Base-by-base conservation (phyloP, 2,888 invertebrate species). In the Coleophora flavipennella region DNA sequence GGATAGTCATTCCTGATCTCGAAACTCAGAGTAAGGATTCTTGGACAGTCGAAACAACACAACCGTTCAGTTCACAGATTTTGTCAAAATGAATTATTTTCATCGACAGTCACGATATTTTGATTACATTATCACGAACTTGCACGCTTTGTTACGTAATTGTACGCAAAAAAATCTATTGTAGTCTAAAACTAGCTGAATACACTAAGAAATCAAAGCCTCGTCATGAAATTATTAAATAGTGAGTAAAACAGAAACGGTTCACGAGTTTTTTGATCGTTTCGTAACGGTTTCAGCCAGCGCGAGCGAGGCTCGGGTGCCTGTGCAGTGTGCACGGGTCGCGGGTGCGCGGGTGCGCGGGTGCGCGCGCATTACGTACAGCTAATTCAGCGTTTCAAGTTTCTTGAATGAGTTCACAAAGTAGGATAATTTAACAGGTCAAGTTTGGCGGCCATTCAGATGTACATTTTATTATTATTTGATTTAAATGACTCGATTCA, bases 221-320 rank as follows among this genome's bases (percentile, higher is more conserved):
- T 73, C 69, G 72, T 72, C 67, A 70, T 61, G 59, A 70, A 68
- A 70, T 68, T 62, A 69, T 66, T 65, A 70, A 77, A 71, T 67
- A 65, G 67, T 69, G 69, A 76, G 71, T 77, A 67, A 76, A 76
- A 77, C 68, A 76, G 71, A 75, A 76, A 78, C 74, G 74, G 74
- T 71, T 72, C 67, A 60, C 54, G 58, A 59, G 59, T 51, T 78
- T 73, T 76, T 74, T 69, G 71, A 66, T 62, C 63, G 72, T 71
- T 76, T 70, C 57, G 55, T 74, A 79, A 80, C 80, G 77, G 79
- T 79, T 66, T 60, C 53, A 55, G 58, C 64, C 67, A 59, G 63
- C 59, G 20, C 20, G 20, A 68, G 59, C 62, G 53, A 45, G 40
- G 14, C 8, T n/a, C 26, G 34, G 3, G 20, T 20, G 20, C 20